phyloP scores from a whole-genome alignment of 1,140 invertebrate species.

The Ceratosolen solmsi region DNA sequence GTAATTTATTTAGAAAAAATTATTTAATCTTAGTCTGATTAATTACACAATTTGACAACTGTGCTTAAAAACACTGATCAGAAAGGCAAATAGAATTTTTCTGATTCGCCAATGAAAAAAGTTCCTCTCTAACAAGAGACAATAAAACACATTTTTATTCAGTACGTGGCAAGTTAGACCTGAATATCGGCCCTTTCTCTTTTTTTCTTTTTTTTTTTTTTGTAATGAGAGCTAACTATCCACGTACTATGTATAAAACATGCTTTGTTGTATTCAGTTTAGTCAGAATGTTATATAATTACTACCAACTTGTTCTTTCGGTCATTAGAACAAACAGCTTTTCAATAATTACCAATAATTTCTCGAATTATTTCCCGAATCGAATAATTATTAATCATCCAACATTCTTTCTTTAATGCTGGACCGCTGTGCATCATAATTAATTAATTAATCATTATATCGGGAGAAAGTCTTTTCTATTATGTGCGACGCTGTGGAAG shows the following conservation, averaged over 20 bases:
- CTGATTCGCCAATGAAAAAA: conserved; percentile 15
- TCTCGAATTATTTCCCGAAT: neutral
- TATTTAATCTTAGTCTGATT: neutral
- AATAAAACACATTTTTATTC: conserved; percentile 13
- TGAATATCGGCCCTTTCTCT: neutral
- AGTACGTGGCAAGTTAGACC: neutral
- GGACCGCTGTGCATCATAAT: too few relatives aligned
- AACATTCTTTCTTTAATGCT: too few relatives aligned
- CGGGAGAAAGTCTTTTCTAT: neutral
- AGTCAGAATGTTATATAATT: neutral
- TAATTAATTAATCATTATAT: neutral
- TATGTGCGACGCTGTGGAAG: neutral
- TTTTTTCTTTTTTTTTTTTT: too few relatives aligned
- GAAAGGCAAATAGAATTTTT: conserved; percentile 13
- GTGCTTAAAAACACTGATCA: conserved; percentile 2
- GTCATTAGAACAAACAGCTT: neutral
- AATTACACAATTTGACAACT: neutral
- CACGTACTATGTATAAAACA: neutral
- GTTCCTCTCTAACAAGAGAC: conserved; percentile 6
- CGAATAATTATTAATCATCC: neutral
- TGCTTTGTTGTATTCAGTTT: conserved; percentile 3
- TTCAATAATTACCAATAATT: neutral
- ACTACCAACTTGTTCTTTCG: neutral
- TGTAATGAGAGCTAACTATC: conserved; percentile 1
- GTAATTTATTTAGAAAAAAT: neutral